Conservation (phyloP, 2,888 invertebrate species). For the Quadriops clusia region DNA sequence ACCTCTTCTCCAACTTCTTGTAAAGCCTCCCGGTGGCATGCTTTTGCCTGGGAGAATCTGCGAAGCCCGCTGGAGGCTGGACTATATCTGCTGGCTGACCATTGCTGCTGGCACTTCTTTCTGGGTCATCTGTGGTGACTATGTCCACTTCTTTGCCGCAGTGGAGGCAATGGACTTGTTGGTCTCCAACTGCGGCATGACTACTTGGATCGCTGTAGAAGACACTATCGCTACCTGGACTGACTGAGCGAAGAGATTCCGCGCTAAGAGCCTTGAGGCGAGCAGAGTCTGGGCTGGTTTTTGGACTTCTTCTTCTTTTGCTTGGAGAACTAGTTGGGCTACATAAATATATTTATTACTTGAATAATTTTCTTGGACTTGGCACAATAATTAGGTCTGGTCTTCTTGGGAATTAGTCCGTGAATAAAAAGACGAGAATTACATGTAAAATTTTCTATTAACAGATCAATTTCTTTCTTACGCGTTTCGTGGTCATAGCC, state of each 20-base stretch:
- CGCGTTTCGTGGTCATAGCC: too few relatives aligned
- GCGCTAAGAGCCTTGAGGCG: slow-evolving; percentile 71
- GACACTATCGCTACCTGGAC: slow-evolving; percentile 82
- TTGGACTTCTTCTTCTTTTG: slow-evolving; percentile 20
- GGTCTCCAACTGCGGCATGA: slow-evolving; percentile 37
- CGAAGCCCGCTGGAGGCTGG: slow-evolving; percentile 80
- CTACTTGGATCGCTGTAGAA: slow-evolving; percentile 73
- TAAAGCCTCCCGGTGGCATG: slow-evolving; percentile 47
- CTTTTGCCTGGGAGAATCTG: slow-evolving; percentile 58
- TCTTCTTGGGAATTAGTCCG: too few relatives aligned
- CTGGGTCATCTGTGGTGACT: slow-evolving; percentile 33
- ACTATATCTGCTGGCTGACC: slow-evolving; percentile 53
- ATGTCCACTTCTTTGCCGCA: slow-evolving; percentile 64
- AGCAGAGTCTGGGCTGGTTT: slow-evolving; percentile 37
- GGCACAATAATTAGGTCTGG: too few relatives aligned
- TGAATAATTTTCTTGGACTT: too few relatives aligned
- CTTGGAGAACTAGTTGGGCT: slow-evolving; percentile 44
- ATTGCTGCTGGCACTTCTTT: slow-evolving; percentile 22
- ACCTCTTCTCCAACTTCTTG: slow-evolving; percentile 67
- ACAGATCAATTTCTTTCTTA: too few relatives aligned
- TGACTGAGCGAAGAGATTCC: slow-evolving; percentile 78
- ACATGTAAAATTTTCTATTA: too few relatives aligned
- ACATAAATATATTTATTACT: slow-evolving; percentile 9
- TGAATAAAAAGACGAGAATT: too few relatives aligned
- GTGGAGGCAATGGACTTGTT: slow-evolving; percentile 60